Base-by-base conservation (phyloP, 2,113 vertebrate genomes). In the Noctilio leporinus region DNA sequence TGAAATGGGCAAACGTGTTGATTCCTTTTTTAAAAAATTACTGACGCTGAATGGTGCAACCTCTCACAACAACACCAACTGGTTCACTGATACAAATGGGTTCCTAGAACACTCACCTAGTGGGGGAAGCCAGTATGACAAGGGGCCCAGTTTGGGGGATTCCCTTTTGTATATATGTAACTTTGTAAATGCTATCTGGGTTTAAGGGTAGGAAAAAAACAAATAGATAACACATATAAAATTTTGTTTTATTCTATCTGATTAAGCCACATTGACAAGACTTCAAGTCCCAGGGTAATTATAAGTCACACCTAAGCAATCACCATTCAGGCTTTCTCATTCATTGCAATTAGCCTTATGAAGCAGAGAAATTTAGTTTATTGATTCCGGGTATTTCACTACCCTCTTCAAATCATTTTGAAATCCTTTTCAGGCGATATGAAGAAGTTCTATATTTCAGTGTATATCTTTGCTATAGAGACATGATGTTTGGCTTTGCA, bases 401-500 rank as follows among this genome's bases (percentile, higher is more conserved):
- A 43, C 51, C 55, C 6, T 30, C 72, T 75, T 38, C 59, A 93
- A 92, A 77, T 93, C 89, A 64, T 96, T 96, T 87, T 57, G 82
- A 76, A 96, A 85, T 94, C 45, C 47, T 70, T 95, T 92, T 51
- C 77, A 78, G 72, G 76, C 26, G 4, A 70, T 93, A 96, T 93
- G 69, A 95, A 93, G 57, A 93, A 94, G 90, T 72, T 93, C 76
- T 94, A 51, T 65, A 80, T 69, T 95, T 80, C 95, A 86, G 55
- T 81, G 64, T 47, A 86, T 93, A 96, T 97, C 96, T 97, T 93
- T 89, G 93, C 96, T 77, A 3, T 72, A 97, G 96, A 98, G 97
- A 96, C 90, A 33, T 96, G 97, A 95, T 98, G 96, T 97, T 96
- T 30, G 33, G 97, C 95, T 97, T 97, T 96, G 96, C 51, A 28